Base-by-base conservation (phyloP, 1,140 invertebrate species). In the Drosophila tani region DNA sequence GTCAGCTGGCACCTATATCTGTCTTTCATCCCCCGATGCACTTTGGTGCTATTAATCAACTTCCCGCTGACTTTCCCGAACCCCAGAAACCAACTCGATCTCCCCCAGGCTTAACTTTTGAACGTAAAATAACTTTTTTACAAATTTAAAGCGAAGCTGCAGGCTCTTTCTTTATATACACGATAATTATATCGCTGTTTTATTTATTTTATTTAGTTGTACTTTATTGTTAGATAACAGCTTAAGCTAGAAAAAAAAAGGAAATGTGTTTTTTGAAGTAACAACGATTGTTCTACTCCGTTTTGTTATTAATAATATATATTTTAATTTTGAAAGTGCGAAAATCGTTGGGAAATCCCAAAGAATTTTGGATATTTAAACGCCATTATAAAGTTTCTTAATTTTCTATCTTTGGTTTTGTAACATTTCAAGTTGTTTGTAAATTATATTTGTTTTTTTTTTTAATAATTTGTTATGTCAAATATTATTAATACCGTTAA, bases 1-100 rank as follows among this genome's bases (percentile, higher is more conserved):
- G 63, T 63, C 63, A 66, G 63, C 63, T 70, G 64, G 67, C 63
- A 70, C 67, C 49, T 68, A 43, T 40, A 35, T 17, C 64, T 38
- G 32, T 12, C 49, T 21, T 68, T 50, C 67, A 45, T 29, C 64
- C 47, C 46, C 35, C 66, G 46, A 21, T 68, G 59, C 66, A 68
- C 29, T 68, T 68, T 50, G 17, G 27, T 11, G 35, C 66, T 35
- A 68, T 68, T 70, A 70, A 68, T 68, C 67, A 70, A 70, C 67
- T 53, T 70, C 63, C 58, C 41, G 47, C 15, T 7, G 27, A 35
- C 19, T 14, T 51, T 9, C 62, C 21, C 21, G 21, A 24, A 24
- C 21, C 21, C 38, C 5, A 14, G 27, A 27, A 56, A 14, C 15
- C 12, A 14, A 21, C 35, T 47, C n/a, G 19, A 64, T 67, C 32